These are phyloP conservation scores for Luperina testacea DNA, from an alignment of 2,888 invertebrate genomes.

Conservation along the genomic window DNA sequence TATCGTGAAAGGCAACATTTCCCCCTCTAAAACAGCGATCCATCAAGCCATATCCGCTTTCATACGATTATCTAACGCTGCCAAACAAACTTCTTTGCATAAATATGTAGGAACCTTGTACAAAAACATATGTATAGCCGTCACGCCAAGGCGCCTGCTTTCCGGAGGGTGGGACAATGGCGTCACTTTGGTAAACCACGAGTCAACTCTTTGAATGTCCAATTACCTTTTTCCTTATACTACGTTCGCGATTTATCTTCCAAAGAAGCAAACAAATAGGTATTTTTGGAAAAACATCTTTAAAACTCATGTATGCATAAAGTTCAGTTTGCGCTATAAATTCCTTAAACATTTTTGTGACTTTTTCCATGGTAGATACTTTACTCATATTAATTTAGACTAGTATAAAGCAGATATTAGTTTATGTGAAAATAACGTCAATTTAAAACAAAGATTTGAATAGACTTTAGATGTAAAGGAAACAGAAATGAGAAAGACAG, in stretches of 20 bases:
- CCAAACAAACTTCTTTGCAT: constrained; percentile 12
- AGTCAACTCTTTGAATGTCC: constrained; percentile 26
- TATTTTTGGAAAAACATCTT: neutral
- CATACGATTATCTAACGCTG: constrained; percentile 46
- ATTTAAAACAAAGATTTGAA: neutral
- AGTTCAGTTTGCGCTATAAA: neutral
- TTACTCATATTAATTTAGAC: neutral
- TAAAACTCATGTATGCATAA: no score
- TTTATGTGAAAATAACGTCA: neutral
- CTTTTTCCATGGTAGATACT: neutral
- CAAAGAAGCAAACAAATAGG: neutral
- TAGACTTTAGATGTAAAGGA: neutral
- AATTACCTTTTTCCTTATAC: constrained; percentile 15
- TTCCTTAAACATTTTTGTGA: neutral
- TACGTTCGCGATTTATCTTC: neutral
- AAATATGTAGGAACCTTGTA: neutral
- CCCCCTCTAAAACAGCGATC: constrained; percentile 30
- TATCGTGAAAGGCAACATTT: constrained; percentile 31
- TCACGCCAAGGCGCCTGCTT: constrained; percentile 40
- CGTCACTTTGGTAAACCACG: constrained; percentile 36
- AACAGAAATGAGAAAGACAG: neutral
- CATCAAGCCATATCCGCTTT: constrained; percentile 43
- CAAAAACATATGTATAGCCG: constrained; percentile 15
- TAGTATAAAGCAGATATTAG: neutral
- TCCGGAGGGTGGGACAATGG: constrained; percentile 41